Base-by-base conservation (phyloP, 2,113 vertebrate genomes). In the Phalacrocorax pelagicus region DNA sequence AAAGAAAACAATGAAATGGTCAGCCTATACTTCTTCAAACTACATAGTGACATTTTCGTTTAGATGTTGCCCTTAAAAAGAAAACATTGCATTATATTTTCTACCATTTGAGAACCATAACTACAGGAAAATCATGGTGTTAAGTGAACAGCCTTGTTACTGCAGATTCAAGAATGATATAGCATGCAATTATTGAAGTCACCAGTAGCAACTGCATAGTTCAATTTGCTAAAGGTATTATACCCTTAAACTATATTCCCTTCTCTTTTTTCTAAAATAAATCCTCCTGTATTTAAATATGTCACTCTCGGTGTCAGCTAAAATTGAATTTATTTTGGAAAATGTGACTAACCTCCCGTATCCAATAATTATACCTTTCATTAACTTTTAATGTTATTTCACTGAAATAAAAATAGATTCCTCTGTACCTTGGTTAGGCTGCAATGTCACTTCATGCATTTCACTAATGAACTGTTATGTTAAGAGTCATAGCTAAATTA, bases 261-360 rank as follows among this genome's bases (percentile, higher is more conserved):
- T 59, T 57, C 6, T 42, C 5, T 63, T 70, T 71, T 82, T 71
- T 55, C 22, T 81, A 40, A 90, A 92, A 74, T 52, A 86, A 92
- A 90, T 81, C 8, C 5, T 59, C 9, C 40, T n/a, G 34, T 63
- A 57, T 69, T 90, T 86, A 83, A 81, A 81, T 70, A 79, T 90
- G 8, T 86, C 69, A 78, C 2, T 88, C 26, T 71, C 17, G 62
- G 51, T 55, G n/a, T 69, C 55, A 83, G 30, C 5, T 90, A 73
- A 88, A 96, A 73, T 20, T 55, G 30, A 86, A 63, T 90, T 84
- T 94, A 57, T 88, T 91, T 86, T 81, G 61, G 44, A 96, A 94
- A 96, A 78, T 74, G 10, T 83, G 38, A 63, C 23, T 67, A 86
- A 58, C 30, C 6, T 92, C 49, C 42, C 44, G 38, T 59, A 74